Conservation (phyloP, 1,140 invertebrate genomes). For the Drosophila insularis region DNA sequence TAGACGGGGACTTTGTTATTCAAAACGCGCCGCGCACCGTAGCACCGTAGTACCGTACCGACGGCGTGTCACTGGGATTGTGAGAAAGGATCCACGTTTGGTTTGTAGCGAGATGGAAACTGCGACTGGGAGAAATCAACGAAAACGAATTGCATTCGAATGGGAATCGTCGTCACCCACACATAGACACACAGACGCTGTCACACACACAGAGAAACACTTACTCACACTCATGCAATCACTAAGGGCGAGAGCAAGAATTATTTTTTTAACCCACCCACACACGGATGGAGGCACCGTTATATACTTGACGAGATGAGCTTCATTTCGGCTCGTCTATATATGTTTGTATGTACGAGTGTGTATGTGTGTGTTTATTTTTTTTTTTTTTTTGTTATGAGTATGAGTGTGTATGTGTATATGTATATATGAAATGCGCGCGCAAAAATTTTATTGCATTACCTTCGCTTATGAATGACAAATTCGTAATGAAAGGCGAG, state of each 20-base stretch:
- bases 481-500: slow-evolving; percentile 82
- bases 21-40: slow-evolving; percentile 12
- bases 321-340: slow-evolving; percentile 7
- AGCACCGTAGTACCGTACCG: slow-evolving; percentile 61
- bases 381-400: slow-evolving; percentile 27
- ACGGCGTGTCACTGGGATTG: slow-evolving; percentile 72
- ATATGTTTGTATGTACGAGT: slow-evolving; percentile 2
- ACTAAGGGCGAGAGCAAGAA: slow-evolving; percentile 42
- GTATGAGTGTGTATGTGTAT: slow-evolving; percentile 32
- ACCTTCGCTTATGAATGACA: slow-evolving; percentile 82
- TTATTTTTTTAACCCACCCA: slow-evolving; percentile 72
- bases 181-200: slow-evolving; percentile 22
- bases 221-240: slow-evolving; percentile 8
- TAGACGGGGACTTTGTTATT: neutral
- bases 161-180: slow-evolving; percentile 68
- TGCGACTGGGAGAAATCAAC: slow-evolving; percentile 69
- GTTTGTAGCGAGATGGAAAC: slow-evolving; percentile 37
- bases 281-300: slow-evolving; percentile 34
- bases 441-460: slow-evolving; percentile 82
- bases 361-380: slow-evolving; percentile 27
- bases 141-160: slow-evolving; percentile 79
- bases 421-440: slow-evolving; percentile 67
- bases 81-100: slow-evolving; percentile 32
- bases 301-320: slow-evolving; percentile 43
- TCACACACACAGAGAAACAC: slow-evolving; percentile 47